Evolutionary conservation across 2,797 vertebrate species (phyloP).

Genomic region (Xyrichtys novacula): DNA sequence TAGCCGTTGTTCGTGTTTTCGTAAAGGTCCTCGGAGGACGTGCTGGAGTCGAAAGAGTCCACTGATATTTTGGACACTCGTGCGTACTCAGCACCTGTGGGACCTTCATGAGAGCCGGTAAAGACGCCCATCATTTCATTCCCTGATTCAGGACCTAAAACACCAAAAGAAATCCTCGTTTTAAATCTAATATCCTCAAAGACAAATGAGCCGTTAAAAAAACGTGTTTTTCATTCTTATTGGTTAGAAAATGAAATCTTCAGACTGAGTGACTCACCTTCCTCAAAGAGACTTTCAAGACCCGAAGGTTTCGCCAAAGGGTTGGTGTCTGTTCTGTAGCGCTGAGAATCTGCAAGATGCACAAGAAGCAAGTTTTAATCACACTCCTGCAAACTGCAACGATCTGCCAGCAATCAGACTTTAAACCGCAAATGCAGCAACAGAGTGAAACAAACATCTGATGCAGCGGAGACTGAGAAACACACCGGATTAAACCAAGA

Average conservation of each 20-base stretch:
- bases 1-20: slow-evolving; percentile 54
- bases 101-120: rapidly evolving
- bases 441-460: background rate
- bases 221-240: no score
- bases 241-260: background rate
- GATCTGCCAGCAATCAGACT: slow-evolving; percentile 16
- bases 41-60: slow-evolving; percentile 81
- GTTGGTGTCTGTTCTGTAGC: slow-evolving; percentile 60
- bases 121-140: background rate
- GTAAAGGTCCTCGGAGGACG: slow-evolving; percentile 79
- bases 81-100: background rate
- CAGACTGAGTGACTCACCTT: slow-evolving; percentile 67
- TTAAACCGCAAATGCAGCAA: slow-evolving; percentile 44
- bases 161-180: background rate
- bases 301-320: slow-evolving; percentile 45
- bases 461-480: slow-evolving; percentile 12
- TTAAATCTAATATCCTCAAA: no score
- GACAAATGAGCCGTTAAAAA: no score
- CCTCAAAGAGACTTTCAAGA: slow-evolving; percentile 60
- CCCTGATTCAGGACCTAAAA: slow-evolving; percentile 14
- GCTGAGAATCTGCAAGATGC: slow-evolving; percentile 75
- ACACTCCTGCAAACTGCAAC: slow-evolving; percentile 29
- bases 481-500: slow-evolving; percentile 7
- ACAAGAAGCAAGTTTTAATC: slow-evolving; percentile 13
- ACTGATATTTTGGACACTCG: slow-evolving; percentile 48